Base-by-base conservation (phyloP, 2,888 invertebrate species). In the Heteromurus nitidus region DNA sequence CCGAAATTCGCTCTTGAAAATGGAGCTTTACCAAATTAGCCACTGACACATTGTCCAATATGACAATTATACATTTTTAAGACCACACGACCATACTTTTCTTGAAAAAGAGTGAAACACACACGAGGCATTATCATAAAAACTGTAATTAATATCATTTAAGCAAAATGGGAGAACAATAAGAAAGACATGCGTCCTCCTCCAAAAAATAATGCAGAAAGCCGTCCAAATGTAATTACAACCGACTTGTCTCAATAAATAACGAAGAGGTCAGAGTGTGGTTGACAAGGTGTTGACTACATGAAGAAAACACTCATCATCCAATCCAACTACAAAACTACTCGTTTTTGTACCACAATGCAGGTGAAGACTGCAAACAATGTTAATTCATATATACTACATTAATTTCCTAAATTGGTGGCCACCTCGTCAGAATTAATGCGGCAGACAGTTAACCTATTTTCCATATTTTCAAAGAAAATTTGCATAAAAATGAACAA, bases 161-260 rank as follows among this genome's bases (percentile, higher is more conserved):
- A 26, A 24, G 47, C n/a, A 55, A 55, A 26, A 13, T n/a, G 31
- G 60, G 30, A n/a, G n/a, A 16, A 47, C 7, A 47, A 11, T 22
- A 18, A 18, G 18, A 16, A 2, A n/a, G 20, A n/a, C 60, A 30
- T 24, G 16, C 20, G 9, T 18, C 5, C 36, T 47, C 60, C 55
- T 31, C 65, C 65, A 65, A 69, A 76, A 67, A 47, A n/a, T n/a
- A n/a, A n/a, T n/a, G n/a, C n/a, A n/a, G 26, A 76, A 50, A 60
- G 31, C 76, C 76, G 68, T 76, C n/a, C n/a, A 76, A 76, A 75
- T 47, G 68, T 28, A 76, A 68, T 76, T 76, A 64, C 62, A 69
- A 62, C 62, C 60, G 69, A 22, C 50, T 64, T 79, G 79, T 80
- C 80, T 68, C 68, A 44, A 80, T 80, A 80, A 80, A 80, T 80